Percentiles rank a stretch among this genome's conserved stretches.
phyloP scores from a whole-genome alignment of 1,140 invertebrate genomes.

The Sinonovacula constricta region DNA sequence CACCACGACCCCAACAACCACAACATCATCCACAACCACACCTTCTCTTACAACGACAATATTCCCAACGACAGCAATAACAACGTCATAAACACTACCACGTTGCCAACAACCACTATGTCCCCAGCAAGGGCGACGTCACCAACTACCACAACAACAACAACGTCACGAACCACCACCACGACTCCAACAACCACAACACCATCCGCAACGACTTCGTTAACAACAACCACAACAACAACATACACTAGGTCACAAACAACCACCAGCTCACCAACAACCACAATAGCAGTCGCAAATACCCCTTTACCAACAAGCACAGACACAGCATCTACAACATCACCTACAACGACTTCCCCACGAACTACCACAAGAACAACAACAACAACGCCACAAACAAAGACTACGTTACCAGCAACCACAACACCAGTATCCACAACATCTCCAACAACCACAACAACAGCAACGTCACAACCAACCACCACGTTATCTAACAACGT shows the following conservation, averaged over 20 bases:
- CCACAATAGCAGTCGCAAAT: neutral
- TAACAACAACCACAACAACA: neutral
- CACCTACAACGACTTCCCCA: neutral
- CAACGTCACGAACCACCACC: neutral
- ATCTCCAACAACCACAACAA: neutral
- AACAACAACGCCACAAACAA: neutral
- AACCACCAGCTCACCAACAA: slow-evolving; percentile 8
- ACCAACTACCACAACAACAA: neutral
- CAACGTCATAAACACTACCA: too few relatives aligned
- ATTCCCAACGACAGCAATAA: neutral
- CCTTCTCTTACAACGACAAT: neutral
- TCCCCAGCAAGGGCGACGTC: neutral
- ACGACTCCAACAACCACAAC: too few relatives aligned
- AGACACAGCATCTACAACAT: neutral
- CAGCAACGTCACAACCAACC: slow-evolving; percentile 3
- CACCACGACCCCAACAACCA: neutral
- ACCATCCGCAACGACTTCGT: too few relatives aligned
- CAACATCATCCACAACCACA: slow-evolving; percentile 1
- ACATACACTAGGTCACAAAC: neutral
- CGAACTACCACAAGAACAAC: neutral
- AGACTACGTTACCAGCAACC: neutral
- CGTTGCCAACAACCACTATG: neutral
- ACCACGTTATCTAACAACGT: too few relatives aligned
- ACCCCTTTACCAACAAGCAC: neutral
- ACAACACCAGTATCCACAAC: slow-evolving; percentile 10